Conservation (phyloP, 2,888 invertebrate species). For the Drosophila suboccidentalis region DNA sequence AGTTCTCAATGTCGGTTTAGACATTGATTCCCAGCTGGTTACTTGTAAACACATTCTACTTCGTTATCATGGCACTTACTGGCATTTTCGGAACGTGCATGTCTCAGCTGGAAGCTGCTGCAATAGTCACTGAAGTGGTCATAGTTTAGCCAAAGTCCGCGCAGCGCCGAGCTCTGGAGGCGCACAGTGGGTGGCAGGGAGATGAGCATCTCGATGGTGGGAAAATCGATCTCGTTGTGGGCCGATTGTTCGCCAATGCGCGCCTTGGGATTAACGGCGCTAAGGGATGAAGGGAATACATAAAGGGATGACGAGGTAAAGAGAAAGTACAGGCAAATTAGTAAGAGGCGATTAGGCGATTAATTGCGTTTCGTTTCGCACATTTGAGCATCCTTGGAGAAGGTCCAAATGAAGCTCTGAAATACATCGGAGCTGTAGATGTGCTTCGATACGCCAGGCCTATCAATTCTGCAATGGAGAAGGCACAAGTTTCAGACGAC, state of each 20-base stretch:
- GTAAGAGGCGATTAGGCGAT: constrained; percentile 18
- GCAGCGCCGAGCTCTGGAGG: constrained; percentile 85
- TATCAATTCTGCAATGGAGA: constrained; percentile 72
- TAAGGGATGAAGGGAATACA: constrained; percentile 14
- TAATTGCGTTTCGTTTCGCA: constrained; percentile 45
- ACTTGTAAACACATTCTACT: neutral
- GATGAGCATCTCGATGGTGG: constrained; percentile 85
- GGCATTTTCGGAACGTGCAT: constrained; percentile 68
- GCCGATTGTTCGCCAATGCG: constrained; percentile 81
- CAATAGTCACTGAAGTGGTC: constrained; percentile 87
- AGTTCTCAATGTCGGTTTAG: neutral
- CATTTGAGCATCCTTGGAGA: constrained; percentile 84
- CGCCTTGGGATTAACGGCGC: constrained; percentile 79
- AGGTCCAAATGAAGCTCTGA: constrained; percentile 84
- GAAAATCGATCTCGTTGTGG: constrained; percentile 86
- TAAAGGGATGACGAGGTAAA: neutral
- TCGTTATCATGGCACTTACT: constrained; percentile 57
- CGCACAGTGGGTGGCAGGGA: constrained; percentile 85
- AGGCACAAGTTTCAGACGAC: neutral
- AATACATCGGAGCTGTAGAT: constrained; percentile 84
- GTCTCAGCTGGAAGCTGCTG: constrained; percentile 78
- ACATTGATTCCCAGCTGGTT: neutral
- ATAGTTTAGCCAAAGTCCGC: constrained; percentile 87
- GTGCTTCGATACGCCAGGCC: constrained; percentile 83
- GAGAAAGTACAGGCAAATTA: neutral